Evolutionary conservation across 2,888 invertebrate genomes (phyloP).

Genomic region (Cantharis lateralis): DNA sequence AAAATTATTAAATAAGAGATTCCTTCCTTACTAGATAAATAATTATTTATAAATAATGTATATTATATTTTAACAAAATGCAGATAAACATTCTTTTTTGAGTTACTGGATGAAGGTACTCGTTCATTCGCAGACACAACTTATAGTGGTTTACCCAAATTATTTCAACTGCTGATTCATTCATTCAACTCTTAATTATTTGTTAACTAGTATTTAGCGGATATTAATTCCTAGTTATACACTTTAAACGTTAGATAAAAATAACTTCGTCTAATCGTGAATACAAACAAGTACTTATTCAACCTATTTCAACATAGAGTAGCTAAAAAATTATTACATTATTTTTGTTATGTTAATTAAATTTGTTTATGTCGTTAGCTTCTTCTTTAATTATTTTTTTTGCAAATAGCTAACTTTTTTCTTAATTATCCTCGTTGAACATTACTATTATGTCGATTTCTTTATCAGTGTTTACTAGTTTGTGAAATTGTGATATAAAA

Average conservation of each 20-base stretch:
- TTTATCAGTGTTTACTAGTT: background rate
- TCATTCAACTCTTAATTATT: background rate
- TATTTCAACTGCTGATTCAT: background rate
- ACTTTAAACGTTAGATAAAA: background rate
- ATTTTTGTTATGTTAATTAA: background rate
- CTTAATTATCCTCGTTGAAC: background rate
- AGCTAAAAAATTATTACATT: background rate
- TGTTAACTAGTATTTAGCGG: background rate
- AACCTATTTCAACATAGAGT: background rate
- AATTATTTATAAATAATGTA: no score
- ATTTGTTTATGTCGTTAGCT: background rate
- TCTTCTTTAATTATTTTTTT: background rate
- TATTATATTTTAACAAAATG: no score
- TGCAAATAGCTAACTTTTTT: background rate
- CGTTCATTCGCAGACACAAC: background rate
- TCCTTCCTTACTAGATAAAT: no score
- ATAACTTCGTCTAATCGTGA: background rate
- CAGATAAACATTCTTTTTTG: background rate
- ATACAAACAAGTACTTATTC: background rate
- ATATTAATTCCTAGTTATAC: background rate
- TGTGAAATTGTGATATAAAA: background rate
- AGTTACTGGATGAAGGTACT: background rate
- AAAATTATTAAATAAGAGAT: no score
- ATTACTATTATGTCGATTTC: background rate
- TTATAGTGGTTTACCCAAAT: background rate